Base-by-base conservation (phyloP, 2,888 invertebrate species). In the Lithosia quadra region DNA sequence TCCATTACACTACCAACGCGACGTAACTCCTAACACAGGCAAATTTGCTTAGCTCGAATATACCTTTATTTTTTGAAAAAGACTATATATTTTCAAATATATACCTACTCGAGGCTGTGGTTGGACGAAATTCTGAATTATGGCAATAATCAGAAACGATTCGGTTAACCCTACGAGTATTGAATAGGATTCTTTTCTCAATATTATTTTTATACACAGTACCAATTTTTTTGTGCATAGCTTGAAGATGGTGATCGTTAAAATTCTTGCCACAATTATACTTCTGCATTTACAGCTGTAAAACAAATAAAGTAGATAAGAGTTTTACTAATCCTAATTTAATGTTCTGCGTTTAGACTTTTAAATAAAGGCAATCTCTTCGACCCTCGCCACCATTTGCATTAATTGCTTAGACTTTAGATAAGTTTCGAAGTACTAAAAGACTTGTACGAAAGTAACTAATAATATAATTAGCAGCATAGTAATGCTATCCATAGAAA, bases 391-490 rank as follows among this genome's bases (percentile, higher is more conserved):
- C 67, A 73, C 71, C 34, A 73, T 73, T 69, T 77, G 64, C 75
- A 75, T 71, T 77, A 65, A 78, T 71, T 68, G 69, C 70, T 69
- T 43, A 11, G 65, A 61, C 64, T 71, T 73, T 36, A 61, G 58
- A 65, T 64, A 60, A 62, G 59, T 36, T 60, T 11, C 9, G 24
- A 60, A 36, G 60, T 34, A 36, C 60, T 15, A 18, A 43, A 43
- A 39, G 8, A 24, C 18, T 61, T 1, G 5, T 13, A 24, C 3
- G 8, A 39, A 39, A 21, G 36, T 21, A 21, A 11, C 8, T 15
- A 39, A 15, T 60, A 18, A 49, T 49, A 49, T 49, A 49, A 49
- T 49, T 49, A 49, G 43, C 43, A 18, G 18, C 18, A 5, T 18
- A 34, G 34, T 34, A 34, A 34, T 34, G 8, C 34, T 34, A 10